Percentiles rank a stretch among this genome's conserved stretches.
These are phyloP conservation scores for Potamarius usumacintae DNA, from an alignment of 2,113 vertebrate species.

Conservation along the genomic window DNA sequence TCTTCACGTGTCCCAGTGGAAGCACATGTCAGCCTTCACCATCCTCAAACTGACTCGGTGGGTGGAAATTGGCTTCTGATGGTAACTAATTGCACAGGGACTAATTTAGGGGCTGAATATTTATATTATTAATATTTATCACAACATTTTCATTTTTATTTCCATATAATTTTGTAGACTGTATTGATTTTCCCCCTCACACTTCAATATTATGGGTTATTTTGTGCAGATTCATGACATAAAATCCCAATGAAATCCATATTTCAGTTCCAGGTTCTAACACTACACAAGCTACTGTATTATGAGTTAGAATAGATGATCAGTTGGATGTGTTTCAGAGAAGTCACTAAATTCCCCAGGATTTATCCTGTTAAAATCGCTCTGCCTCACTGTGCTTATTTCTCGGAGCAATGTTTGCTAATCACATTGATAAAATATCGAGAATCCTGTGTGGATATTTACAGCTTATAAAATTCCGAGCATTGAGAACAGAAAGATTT, in stretches of 20 bases:
- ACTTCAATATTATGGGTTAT: not conserved
- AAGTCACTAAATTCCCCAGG: not conserved
- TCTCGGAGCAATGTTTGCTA: not conserved
- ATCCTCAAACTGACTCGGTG: not conserved
- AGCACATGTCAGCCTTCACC: too few relatives aligned
- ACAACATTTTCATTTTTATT: not conserved
- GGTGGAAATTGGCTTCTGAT: not conserved
- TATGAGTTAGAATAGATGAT: not conserved
- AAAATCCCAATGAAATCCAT: not conserved
- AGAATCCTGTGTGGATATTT: not conserved
- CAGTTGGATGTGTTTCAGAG: not conserved
- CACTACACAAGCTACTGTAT: not conserved
- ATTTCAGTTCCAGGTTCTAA: not conserved
- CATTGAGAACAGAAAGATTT: not conserved
- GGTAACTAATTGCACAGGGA: not conserved
- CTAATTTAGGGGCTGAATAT: not conserved
- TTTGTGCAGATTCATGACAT: not conserved
- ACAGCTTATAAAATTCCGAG: not conserved
- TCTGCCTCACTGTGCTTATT: too few relatives aligned
- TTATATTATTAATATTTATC: not conserved
- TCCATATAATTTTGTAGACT: not conserved
- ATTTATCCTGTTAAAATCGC: not conserved
- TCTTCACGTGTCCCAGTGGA: too few relatives aligned
- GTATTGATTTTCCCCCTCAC: not conserved
- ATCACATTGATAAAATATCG: not conserved